Percentiles rank a stretch among this genome's conserved stretches.
These are phyloP conservation scores for Okamejei kenojei DNA, from an alignment of 2,797 vertebrate genomes.

Conservation along the genomic window DNA sequence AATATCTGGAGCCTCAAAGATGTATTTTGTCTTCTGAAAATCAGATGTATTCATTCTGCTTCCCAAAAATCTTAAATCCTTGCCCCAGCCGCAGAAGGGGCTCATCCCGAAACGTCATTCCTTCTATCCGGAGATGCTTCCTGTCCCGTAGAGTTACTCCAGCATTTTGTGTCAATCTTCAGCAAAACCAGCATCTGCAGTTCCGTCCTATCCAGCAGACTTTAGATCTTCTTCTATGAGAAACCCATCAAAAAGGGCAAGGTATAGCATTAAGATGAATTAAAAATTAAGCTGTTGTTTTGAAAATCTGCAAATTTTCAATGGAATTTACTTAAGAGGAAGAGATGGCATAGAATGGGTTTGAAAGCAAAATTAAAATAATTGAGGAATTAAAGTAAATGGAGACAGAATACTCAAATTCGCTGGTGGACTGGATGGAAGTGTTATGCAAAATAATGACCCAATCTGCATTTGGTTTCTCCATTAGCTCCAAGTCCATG, in stretches of 20 bases:
- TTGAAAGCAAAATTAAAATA: not conserved
- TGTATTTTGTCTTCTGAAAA: not conserved
- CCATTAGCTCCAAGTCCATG: too few species aligned
- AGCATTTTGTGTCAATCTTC: too few species aligned
- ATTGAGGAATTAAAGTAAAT: too few species aligned
- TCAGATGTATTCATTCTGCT: not conserved
- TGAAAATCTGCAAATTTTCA: not conserved
- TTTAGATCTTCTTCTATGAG: not conserved
- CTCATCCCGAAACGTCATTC: too few species aligned
- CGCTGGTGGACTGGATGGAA: too few species aligned
- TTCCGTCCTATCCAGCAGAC: not conserved
- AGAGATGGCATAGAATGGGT: not conserved
- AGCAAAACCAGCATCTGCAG: too few species aligned
- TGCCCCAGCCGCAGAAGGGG: not conserved
- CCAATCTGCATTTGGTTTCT: too few species aligned
- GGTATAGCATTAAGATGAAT: not conserved
- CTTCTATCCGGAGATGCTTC: too few species aligned
- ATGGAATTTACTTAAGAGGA: not conserved
- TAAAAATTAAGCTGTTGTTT: too few species aligned
- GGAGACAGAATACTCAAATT: too few species aligned
- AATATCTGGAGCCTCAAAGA: not conserved
- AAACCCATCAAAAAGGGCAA: not conserved
- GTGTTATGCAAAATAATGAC: too few species aligned
- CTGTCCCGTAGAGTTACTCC: too few species aligned
- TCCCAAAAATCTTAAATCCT: not conserved